phyloP scores from a whole-genome alignment of 2,113 vertebrate species.

The Elephantulus edwardii region DNA sequence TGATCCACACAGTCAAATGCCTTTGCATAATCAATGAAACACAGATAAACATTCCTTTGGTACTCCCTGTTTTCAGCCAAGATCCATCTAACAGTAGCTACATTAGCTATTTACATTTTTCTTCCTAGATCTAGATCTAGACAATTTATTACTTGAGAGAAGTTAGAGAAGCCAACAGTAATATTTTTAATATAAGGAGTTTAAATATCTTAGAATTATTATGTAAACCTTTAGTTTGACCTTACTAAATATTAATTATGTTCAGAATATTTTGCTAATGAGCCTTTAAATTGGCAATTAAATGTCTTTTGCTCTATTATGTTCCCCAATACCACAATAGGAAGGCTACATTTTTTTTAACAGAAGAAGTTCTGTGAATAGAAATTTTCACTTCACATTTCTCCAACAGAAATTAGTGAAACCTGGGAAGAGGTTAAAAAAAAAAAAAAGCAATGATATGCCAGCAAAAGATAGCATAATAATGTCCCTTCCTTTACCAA shows the following conservation, averaged over 20 bases:
- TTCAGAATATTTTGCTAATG: constrained; percentile 45
- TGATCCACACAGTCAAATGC: no score
- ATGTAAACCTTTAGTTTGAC: not conserved
- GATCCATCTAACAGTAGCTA: no score
- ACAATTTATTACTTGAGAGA: constrained; percentile 21
- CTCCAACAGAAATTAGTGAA: not conserved
- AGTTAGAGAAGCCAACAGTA: constrained; percentile 14
- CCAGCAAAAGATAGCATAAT: not conserved
- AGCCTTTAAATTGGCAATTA: constrained; percentile 34
- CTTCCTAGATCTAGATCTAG: not conserved
- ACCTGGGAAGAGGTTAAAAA: no score
- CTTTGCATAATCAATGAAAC: no score
- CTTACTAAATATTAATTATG: constrained; percentile 19
- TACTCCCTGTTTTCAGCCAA: no score
- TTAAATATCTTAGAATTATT: constrained; percentile 17
- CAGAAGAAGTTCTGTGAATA: constrained; percentile 23
- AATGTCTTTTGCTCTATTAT: constrained; percentile 23
- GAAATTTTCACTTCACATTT: constrained; percentile 37
- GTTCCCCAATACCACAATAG: not conserved
- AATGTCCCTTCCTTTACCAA: not conserved
- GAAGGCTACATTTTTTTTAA: not conserved
- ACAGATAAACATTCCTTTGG: no score
- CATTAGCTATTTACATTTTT: no score
- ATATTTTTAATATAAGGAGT: constrained; percentile 19
- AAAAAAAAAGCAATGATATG: not conserved